Base-by-base conservation (phyloP, 2,888 invertebrate genomes). In the Hymenopus coronatus region DNA sequence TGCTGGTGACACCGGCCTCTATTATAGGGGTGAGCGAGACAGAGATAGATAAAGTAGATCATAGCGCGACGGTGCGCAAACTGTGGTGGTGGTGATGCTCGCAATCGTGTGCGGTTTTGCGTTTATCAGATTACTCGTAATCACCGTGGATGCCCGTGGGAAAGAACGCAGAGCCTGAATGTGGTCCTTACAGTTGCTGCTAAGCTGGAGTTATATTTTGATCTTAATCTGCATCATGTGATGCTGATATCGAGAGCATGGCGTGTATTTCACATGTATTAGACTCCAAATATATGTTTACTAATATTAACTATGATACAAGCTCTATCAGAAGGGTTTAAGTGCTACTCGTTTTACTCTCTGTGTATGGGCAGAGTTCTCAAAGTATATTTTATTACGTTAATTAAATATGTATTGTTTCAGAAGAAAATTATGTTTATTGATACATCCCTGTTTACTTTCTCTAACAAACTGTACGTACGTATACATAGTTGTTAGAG, bases 1-100 rank as follows among this genome's bases (percentile, higher is more conserved):
- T 88, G 88, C 30, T 84, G 84, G 87, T 87, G 87, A 87, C 87
- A 87, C 87, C 87, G 87, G 81, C 86, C 87, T 82, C 87, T 87
- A 87, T 87, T 87, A 87, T 87, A 87, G 87, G 82, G 87, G 54
- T 70, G 54, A 7, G n/a, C 9, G 82, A 25, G 82, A 28, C 20
- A 70, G 86, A 28, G 81, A 30, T 28, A 86, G 86, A 33, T 33
- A 33, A 40, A 84, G 40, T 84, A 70, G 54, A 70, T 70, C 54
- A 70, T 70, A 70, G 54, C 54, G 54, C 54, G 54, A 70, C 54
- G 54, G 54, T 70, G 54, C 54, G 54, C 54, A 70, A 70, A 70
- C 54, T 25, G 54, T 70, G 54, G 54, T 14, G 54, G 54, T 14
- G 14, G 46, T 15, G 33, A 33, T 33, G 54, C 54, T 70, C 25